Percentiles rank a stretch among this genome's conserved stretches.
phyloP scores from a whole-genome alignment of 2,113 vertebrate species.

The Verasper variegatus region DNA sequence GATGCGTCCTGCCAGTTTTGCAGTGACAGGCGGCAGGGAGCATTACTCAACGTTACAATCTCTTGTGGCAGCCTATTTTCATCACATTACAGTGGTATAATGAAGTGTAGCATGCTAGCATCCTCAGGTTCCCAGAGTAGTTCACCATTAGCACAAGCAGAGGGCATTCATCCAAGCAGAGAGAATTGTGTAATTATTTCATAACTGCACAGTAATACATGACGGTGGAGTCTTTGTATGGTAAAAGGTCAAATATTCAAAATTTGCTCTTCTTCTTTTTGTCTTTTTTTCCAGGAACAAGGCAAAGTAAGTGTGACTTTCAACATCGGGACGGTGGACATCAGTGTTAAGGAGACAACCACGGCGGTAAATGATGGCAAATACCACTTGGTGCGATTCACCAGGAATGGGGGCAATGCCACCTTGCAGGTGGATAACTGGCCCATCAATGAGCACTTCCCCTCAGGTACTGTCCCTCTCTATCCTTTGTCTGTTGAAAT shows the following conservation, averaged over 20 bases:
- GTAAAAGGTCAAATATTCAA: not conserved
- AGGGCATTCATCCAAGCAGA: slow-evolving; percentile 59
- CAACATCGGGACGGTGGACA: slow-evolving; percentile 97
- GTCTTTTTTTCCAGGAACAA: slow-evolving; percentile 87
- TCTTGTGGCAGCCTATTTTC: slow-evolving; percentile 77
- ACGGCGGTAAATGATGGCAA: slow-evolving; percentile 93
- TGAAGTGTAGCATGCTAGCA: slow-evolving; percentile 62
- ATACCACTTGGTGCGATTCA: slow-evolving; percentile 96
- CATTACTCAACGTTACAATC: slow-evolving; percentile 81
- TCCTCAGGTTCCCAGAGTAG: slow-evolving; percentile 61
- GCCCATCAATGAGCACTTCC: slow-evolving; percentile 96
- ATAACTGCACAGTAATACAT: too few species aligned
- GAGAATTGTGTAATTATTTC: slow-evolving; percentile 18
- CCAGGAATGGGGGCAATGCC: slow-evolving; percentile 95
- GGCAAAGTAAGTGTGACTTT: slow-evolving; percentile 96
- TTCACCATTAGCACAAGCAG: slow-evolving; percentile 63
- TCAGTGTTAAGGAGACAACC: slow-evolving; percentile 92
- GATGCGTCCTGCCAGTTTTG: slow-evolving; percentile 62
- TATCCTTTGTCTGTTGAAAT: not conserved
- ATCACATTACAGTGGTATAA: slow-evolving; percentile 77
- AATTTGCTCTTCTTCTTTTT: not conserved
- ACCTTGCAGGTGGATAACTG: slow-evolving; percentile 97
- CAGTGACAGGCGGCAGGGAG: slow-evolving; percentile 58
- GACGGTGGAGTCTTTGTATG: not conserved
- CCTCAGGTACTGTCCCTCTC: slow-evolving; percentile 86